Percentiles rank a stretch among this genome's conserved stretches.
phyloP scores from a whole-genome alignment of 2,113 vertebrate genomes.

The Forbesichthys papilliferus region DNA sequence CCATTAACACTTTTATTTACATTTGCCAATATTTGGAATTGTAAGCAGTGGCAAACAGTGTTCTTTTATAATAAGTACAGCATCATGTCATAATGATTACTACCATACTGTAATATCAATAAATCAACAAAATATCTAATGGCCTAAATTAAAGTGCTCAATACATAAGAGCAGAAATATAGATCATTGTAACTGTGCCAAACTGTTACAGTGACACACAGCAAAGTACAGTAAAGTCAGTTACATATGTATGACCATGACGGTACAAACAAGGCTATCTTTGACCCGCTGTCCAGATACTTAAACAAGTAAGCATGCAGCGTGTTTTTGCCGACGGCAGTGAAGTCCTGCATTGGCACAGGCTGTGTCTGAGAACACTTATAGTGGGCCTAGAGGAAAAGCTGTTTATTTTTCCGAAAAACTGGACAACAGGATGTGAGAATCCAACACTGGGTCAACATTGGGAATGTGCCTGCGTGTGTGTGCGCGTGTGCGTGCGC shows the following conservation, averaged over 20 bases:
- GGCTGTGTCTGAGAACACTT: slow-evolving; percentile 23
- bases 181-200: no score
- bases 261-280: not conserved
- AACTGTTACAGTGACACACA: no score
- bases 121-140: no score
- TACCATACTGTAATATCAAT: no score
- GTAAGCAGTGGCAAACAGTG: no score
- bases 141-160: no score
- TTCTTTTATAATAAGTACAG: no score
- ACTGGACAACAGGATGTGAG: slow-evolving; percentile 69
- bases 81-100: no score
- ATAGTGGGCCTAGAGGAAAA: slow-evolving; percentile 41
- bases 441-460: slow-evolving; percentile 59
- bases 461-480: slow-evolving; percentile 51
- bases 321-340: not conserved
- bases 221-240: no score
- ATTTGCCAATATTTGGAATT: no score
- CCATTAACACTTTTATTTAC: no score
- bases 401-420: slow-evolving; percentile 57
- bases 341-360: not conserved
- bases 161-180: no score
- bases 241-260: not conserved
- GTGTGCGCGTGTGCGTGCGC: slow-evolving; percentile 15
- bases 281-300: not conserved
- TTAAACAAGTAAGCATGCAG: not conserved